Evolutionary conservation across 2,797 vertebrate genomes (phyloP), one percentile per base, ranked within the genome.

Genomic region (Sandelia bainsii): DNA sequence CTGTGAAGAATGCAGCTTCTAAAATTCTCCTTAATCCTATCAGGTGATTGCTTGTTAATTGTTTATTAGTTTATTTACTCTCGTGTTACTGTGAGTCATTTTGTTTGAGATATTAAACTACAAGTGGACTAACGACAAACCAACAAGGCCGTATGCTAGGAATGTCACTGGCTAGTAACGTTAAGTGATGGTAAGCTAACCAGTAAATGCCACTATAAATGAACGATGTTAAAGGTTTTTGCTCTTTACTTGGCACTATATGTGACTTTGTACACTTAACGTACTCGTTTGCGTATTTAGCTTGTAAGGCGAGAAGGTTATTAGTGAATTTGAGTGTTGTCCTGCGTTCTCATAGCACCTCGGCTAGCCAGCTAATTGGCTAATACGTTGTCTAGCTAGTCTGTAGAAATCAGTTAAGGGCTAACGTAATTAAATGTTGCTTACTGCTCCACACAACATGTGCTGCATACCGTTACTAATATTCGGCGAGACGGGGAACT

Each of bases 41-140:
- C 87, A 95, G 95, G 95, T 95, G 95, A 94, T 45, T 20, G 5
- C 3, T 48, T 6, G 60, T 63, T 1, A 0, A 13, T 39, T 83
- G 0, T 57, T 51, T 75, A 11, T 23, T n/a, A 2, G 8, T 53
- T 73, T 6, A 52, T 22, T 9, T 3, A 6, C 17, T 0, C 0
- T 0, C 1, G 11, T 22, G 9, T 20, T 39, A 0, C 1, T 46
- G 0, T 1, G 53, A 69, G 59, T 25, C 7, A n/a, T 51, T 75
- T 20, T 51, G 17, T 23, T 25, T 20, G 0, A 68, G 37, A 32
- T 23, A 22, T 73, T 68, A 11, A 13, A 8, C 14, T 70, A n/a
- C 0, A 54, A 42, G 45, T 61, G 20, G 34, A 20, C 12, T 10
- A n/a, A 70, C 62, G 17, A 70, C 60, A n/a, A 53, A 19, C n/a